Percentiles rank a stretch among this genome's conserved stretches.
Conservation (phyloP, 2,888 invertebrate species). For the Scaptomyza polygonia region DNA sequence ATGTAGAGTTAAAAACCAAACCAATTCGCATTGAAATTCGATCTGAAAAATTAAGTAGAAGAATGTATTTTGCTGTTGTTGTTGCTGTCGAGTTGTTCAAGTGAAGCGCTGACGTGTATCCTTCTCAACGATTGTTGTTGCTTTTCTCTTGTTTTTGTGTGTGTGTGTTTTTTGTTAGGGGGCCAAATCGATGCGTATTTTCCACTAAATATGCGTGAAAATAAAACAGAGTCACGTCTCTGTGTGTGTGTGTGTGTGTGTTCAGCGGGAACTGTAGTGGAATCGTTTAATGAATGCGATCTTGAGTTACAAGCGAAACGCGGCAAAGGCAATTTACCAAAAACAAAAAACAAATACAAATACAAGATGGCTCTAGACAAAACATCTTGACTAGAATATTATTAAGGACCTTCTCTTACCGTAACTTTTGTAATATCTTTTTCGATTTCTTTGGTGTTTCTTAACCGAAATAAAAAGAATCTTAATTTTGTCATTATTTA, state of each 20-base stretch:
- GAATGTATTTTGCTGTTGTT: constrained; percentile 27
- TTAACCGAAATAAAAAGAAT: too few species aligned
- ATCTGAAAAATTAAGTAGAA: constrained; percentile 74
- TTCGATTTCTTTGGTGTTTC: too few species aligned
- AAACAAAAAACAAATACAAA: background rate
- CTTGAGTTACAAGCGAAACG: constrained; percentile 60
- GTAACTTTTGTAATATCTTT: too few species aligned
- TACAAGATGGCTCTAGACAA: too few species aligned
- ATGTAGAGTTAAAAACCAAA: constrained; percentile 16
- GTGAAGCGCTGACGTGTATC: constrained; percentile 65
- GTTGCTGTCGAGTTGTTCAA: constrained; percentile 60
- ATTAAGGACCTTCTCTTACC: too few species aligned
- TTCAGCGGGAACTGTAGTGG: constrained; percentile 20
- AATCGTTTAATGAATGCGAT: constrained; percentile 61
- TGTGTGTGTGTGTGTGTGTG: constrained; percentile 4
- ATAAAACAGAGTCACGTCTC: constrained; percentile 18
- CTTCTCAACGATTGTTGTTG: constrained; percentile 39
- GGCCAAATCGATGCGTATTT: constrained; percentile 18
- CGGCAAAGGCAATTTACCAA: constrained; percentile 52
- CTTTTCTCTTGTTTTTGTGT: constrained; percentile 9
- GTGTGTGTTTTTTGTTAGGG: too few species aligned
- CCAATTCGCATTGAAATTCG: constrained; percentile 76
- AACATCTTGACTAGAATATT: too few species aligned
- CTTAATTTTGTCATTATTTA: too few species aligned
- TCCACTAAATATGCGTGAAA: constrained; percentile 60